Base-by-base conservation (phyloP, 2,113 vertebrate species). In the Meriones unguiculatus region DNA sequence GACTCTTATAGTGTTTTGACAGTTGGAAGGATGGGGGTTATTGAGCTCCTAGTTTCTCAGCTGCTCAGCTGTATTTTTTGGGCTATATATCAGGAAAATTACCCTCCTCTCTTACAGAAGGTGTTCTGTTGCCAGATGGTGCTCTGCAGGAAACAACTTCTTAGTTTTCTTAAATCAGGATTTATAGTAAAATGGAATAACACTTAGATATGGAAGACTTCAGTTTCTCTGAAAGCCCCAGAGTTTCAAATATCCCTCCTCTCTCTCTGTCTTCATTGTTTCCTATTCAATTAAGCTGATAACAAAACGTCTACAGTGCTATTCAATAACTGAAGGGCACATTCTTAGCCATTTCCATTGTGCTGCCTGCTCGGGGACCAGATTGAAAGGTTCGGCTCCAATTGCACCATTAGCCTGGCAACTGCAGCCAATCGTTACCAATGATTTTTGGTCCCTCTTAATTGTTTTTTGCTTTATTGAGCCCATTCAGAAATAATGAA, bases 401-500 rank as follows among this genome's bases (percentile, higher is more conserved):
- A 92, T 62, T 80, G 89, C 69, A 97, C 95, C 93, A 97, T 98
- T 98, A 97, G 97, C 95, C 64, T 0, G 5, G 96, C 80, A 97
- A 78, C 93, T 97, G 62, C 7, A 92, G 80, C 94, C 75, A 98
- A 85, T 98, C 72, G 62, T 95, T 98, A 93, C 82, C 65, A 96
- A 95, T 97, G 96, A 97, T 97, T 96, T 98, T 96, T 95, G 72
- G 32, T 25, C 38, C 75, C 70, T 78, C 15, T 46, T 97, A 95
- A 95, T 95, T 98, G 92, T 97, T 95, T 98, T 97, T 98, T 93
- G 54, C 72, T 95, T 84, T 96, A 92, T 89, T 95, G 95, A 96
- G 75, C 89, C 98, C 97, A 96, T 97, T 97, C 95, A 94, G 96
- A 97, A 98, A 97, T 93, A 97, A 97, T 97, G 97, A 95, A 98